A percentile compares a stretch with the other conserved stretches of the same genome.
Evolutionary conservation across 2,888 invertebrate genomes (phyloP).

Genomic region (Ctenicera cuprea): DNA sequence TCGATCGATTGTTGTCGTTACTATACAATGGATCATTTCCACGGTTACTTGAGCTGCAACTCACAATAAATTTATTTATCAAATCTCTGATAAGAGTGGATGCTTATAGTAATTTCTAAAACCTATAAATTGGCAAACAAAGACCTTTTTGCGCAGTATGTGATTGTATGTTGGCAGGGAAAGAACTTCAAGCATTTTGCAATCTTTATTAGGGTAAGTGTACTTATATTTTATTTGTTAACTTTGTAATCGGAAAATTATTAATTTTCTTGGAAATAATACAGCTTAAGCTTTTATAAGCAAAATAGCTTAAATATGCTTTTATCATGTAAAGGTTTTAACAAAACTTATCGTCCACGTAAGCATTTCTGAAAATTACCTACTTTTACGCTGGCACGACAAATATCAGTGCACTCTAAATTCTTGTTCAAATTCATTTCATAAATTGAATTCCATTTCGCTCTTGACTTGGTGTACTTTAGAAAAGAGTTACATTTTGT

Average conservation of each 20-base stretch:
- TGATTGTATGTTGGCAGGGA: constrained; percentile 49
- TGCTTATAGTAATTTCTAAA: constrained; percentile 57
- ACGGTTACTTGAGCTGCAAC: constrained; percentile 57
- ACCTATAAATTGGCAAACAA: constrained; percentile 57
- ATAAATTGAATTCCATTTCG: constrained; percentile 40
- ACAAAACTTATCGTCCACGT: not conserved
- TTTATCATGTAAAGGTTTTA: not conserved
- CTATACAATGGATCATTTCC: constrained; percentile 59
- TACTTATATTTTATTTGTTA: not conserved
- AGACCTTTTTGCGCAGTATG: constrained; percentile 55
- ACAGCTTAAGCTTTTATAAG: too few relatives aligned
- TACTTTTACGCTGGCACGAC: constrained; percentile 23
- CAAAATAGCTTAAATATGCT: too few relatives aligned
- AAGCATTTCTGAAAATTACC: constrained; percentile 15
- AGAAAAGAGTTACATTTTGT: constrained; percentile 29
- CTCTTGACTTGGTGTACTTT: constrained; percentile 28
- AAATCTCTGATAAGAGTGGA: constrained; percentile 59
- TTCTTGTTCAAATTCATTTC: constrained; percentile 41
- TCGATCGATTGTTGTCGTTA: constrained; percentile 55
- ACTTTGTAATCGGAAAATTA: too few relatives aligned
- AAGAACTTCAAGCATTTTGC: constrained; percentile 37
- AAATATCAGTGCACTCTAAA: constrained; percentile 41
- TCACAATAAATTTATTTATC: constrained; percentile 60
- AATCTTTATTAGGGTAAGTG: constrained; percentile 42
- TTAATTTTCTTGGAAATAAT: too few relatives aligned